These are phyloP conservation scores for Porphyrio hochstetteri DNA, from an alignment of 2,113 vertebrate species.

Conservation along the genomic window DNA sequence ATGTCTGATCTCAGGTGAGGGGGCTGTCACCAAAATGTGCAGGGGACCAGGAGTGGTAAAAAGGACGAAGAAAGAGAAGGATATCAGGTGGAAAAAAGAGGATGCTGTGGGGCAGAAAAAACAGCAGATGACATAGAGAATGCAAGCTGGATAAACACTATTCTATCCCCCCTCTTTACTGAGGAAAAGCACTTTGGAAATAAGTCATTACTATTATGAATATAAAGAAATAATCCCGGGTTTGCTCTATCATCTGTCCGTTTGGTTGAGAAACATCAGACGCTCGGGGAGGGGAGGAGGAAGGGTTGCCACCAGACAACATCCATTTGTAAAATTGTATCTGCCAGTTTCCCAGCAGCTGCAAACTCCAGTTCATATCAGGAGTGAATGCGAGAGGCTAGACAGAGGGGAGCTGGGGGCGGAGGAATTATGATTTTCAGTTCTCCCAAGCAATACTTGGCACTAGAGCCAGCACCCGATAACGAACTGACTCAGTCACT, in stretches of 20 bases:
- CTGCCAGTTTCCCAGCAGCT: constrained; percentile 38
- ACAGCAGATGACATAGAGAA: not conserved
- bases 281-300: not conserved
- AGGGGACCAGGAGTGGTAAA: not conserved
- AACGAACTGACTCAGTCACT: constrained; percentile 39
- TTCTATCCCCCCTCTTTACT: not conserved
- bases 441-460: constrained; percentile 36
- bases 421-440: constrained; percentile 27
- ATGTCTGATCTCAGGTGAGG: not conserved
- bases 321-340: constrained; percentile 67
- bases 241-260: constrained; percentile 17
- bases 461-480: constrained; percentile 35
- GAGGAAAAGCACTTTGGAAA: constrained; percentile 37
- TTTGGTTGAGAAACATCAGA: constrained; percentile 52
- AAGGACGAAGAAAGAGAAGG: not conserved
- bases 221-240: constrained; percentile 48
- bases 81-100: not conserved
- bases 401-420: constrained; percentile 3
- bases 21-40: not conserved
- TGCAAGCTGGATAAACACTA: not conserved
- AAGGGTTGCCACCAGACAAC: constrained; percentile 37
- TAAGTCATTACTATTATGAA: constrained; percentile 40
- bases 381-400: not conserved
- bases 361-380: constrained; percentile 52
- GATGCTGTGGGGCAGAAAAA: not conserved